A percentile compares a stretch with the other conserved stretches of the same genome.
phyloP scores from a whole-genome alignment of 2,113 vertebrate genomes.

The Mionectes macconnelli region DNA sequence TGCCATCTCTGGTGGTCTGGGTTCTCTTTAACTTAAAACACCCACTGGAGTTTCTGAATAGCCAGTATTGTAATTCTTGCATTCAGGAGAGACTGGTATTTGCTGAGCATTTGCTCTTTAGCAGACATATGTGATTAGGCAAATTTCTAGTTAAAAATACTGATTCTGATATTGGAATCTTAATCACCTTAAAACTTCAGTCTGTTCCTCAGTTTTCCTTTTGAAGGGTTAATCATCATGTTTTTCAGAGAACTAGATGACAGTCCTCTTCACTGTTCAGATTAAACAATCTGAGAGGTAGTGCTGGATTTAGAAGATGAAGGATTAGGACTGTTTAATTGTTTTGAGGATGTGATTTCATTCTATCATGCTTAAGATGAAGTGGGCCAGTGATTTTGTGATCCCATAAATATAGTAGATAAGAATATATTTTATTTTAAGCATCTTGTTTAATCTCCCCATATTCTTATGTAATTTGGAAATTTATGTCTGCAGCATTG shows the following conservation, averaged over 20 bases:
- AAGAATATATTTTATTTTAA: conserved; percentile 2
- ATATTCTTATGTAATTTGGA: background rate
- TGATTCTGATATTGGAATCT: background rate
- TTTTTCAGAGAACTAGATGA: background rate
- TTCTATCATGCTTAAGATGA: conserved; percentile 23
- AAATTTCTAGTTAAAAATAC: background rate
- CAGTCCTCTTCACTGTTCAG: background rate
- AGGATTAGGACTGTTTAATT: conserved; percentile 32
- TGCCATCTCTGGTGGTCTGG: background rate
- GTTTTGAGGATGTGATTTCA: conserved; percentile 32
- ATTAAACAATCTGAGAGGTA: conserved; percentile 38
- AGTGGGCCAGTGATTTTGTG: background rate
- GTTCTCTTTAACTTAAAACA: background rate
- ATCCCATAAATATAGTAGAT: background rate
- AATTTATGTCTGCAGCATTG: background rate
- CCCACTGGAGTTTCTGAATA: background rate
- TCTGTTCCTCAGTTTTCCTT: background rate
- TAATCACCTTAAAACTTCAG: background rate
- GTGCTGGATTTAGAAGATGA: conserved; percentile 48
- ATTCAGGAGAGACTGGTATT: background rate
- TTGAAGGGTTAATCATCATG: background rate
- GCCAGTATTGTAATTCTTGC: background rate
- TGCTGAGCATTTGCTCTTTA: background rate
- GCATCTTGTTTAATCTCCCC: background rate
- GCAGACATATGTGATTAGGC: background rate